phyloP scores from a whole-genome alignment of 2,888 invertebrate species.

The Sphaerophoria taeniata region DNA sequence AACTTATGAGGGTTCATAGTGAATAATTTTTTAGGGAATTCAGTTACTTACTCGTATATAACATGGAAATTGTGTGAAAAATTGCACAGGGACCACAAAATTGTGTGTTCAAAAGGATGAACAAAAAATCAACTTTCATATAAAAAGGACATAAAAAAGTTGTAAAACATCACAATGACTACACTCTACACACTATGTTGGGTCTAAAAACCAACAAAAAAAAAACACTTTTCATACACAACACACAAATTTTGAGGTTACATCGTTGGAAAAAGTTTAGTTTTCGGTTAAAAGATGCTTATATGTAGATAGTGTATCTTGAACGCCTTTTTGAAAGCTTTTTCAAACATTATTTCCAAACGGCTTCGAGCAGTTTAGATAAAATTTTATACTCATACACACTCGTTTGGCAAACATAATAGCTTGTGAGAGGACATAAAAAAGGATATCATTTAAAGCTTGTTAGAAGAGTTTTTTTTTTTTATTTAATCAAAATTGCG shows the following conservation, averaged over 20 bases:
- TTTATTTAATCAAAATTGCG: neutral
- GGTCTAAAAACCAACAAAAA: neutral
- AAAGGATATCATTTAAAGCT: neutral
- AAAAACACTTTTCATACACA: neutral
- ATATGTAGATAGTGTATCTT: neutral
- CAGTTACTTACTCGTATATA: conserved; percentile 11
- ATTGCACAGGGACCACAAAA: conserved; percentile 42
- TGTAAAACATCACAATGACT: neutral
- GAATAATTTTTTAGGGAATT: conserved; percentile 37
- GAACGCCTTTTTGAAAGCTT: neutral
- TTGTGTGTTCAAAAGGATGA: conserved; percentile 29
- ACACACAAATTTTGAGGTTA: conserved; percentile 7
- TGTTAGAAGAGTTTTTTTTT: conserved; percentile 2
- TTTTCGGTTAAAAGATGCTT: neutral
- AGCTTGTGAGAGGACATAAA: conserved; percentile 8
- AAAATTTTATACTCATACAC: neutral
- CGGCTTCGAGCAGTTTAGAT: conserved; percentile 9
- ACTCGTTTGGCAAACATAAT: neutral
- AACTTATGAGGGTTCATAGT: conserved; percentile 27
- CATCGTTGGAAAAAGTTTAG: conserved; percentile 3
- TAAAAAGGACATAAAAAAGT: conserved; percentile 10
- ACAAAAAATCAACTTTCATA: neutral
- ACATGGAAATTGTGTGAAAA: conserved; percentile 33
- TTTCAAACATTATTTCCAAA: conserved; percentile 18
- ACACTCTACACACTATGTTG: neutral